Base-by-base conservation (phyloP, 2,797 vertebrate species). In the Tokudaia muenninki region DNA sequence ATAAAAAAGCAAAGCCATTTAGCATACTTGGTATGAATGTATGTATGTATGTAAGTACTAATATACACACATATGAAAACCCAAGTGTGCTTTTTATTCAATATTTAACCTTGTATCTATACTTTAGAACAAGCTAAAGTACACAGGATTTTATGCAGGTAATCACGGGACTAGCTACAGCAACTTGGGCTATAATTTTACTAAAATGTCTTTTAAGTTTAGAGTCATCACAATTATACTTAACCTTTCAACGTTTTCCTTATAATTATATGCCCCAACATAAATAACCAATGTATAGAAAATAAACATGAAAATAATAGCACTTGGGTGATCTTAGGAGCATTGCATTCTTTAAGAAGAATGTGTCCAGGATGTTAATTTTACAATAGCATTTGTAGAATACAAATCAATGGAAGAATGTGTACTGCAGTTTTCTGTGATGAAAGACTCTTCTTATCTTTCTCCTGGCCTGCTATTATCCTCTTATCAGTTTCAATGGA, bases 381-480 rank as follows among this genome's bases (percentile, higher is more conserved):
- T 84, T 83, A 83, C 84, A 94, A 79, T 41, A 55, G 65, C 67
- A 37, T 65, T 61, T 78, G 94, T 84, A 57, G 34, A 94, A 96
- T 44, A 61, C 34, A 87, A 91, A 87, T 77, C 24, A 41, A 86
- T 86, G 44, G 87, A 94, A 67, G 81, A 80, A 78, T 72, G 57
- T 84, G 50, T 90, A 65, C 65, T 92, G 70, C 47, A 65, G 37
- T 86, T 95, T 92, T 88, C 89, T 94, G 55, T 87, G 67, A 94
- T 77, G 75, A 82, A 90, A 75, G 26, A 78, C 57, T 94, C 57
- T 65, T 67, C 92, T 96, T 96, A 93, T 93, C 88, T 95, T 82
- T 95, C 57, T 80, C 59, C 29, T 95, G 59, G 52, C 63, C 47
- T 92, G 90, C 87, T 41, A 83, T 92, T 86, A 90, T 92, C 91